Percentiles rank a stretch among this genome's conserved stretches.
Conservation (phyloP, 2,797 vertebrate species). For the Schizothorax lantsangensis region DNA sequence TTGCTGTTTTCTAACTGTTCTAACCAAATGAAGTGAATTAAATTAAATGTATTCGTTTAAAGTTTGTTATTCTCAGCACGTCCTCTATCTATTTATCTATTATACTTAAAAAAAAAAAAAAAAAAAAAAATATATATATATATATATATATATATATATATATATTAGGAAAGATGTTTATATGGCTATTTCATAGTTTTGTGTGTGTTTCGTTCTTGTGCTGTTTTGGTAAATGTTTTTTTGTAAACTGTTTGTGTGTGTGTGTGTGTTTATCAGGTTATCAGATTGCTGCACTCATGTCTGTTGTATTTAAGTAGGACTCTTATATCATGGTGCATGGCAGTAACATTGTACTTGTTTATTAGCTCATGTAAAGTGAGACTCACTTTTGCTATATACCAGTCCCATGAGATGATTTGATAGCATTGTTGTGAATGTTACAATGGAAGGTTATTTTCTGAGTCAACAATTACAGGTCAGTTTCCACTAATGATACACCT, state of each 20-base stretch:
- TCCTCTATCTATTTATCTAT: background rate
- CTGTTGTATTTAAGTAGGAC: background rate
- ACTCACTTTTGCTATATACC: background rate
- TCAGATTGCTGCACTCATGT: background rate
- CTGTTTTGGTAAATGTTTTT: too few species aligned
- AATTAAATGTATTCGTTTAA: background rate
- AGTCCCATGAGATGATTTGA: background rate
- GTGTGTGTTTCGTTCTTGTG: too few species aligned
- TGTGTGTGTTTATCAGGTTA: too few species aligned
- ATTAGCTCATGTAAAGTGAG: background rate
- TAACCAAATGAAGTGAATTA: background rate
- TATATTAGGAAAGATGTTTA: background rate
- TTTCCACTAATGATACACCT: constrained; percentile 1
- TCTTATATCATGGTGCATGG: background rate
- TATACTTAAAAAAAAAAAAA: too few species aligned
- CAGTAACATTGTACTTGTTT: background rate
- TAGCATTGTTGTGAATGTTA: background rate
- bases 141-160: background rate
- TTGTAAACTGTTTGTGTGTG: too few species aligned
- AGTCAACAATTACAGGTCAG: background rate
- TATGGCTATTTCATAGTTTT: background rate
- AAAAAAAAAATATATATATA: too few species aligned
- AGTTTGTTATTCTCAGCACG: background rate
- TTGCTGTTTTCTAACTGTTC: background rate
- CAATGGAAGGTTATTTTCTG: background rate